Conservation (phyloP, 2,888 invertebrate species). For the Synanthedon andrenaeformis region DNA sequence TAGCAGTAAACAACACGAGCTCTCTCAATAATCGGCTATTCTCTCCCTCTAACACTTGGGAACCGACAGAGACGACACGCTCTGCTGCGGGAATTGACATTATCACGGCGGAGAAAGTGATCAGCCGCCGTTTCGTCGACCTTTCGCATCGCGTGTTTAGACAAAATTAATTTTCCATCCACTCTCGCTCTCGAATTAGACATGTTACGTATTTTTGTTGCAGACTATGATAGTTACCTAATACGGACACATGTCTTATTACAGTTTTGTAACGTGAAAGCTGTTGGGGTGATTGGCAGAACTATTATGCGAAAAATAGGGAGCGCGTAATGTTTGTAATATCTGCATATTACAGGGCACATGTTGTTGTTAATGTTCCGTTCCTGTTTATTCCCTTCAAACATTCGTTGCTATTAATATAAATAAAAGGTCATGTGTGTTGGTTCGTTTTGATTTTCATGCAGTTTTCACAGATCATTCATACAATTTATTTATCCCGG, state of each 20-base stretch:
- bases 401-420: too few species aligned
- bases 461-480: too few species aligned
- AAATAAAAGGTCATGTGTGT: too few species aligned
- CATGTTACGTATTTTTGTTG: conserved; percentile 28
- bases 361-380: too few species aligned
- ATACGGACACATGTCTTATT: conserved; percentile 36
- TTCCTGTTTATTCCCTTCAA: too few species aligned
- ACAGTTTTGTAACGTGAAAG: conserved; percentile 42
- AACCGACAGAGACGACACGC: not conserved
- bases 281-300: not conserved
- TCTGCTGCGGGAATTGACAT: not conserved
- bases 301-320: not conserved
- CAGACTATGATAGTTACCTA: conserved; percentile 36
- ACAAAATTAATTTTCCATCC: conserved; percentile 52
- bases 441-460: too few species aligned
- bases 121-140: conserved; percentile 38
- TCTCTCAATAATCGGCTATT: not conserved
- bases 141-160: conserved; percentile 49
- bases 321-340: too few species aligned
- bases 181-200: conserved; percentile 50
- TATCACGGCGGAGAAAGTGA: conserved; percentile 39
- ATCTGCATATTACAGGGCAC: too few species aligned
- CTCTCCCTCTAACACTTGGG: not conserved
- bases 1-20: not conserved
- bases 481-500: too few species aligned